Evolutionary conservation across 2,797 vertebrate genomes (phyloP), one percentile per base, ranked within the genome.

Genomic region (Numenius phaeopus): DNA sequence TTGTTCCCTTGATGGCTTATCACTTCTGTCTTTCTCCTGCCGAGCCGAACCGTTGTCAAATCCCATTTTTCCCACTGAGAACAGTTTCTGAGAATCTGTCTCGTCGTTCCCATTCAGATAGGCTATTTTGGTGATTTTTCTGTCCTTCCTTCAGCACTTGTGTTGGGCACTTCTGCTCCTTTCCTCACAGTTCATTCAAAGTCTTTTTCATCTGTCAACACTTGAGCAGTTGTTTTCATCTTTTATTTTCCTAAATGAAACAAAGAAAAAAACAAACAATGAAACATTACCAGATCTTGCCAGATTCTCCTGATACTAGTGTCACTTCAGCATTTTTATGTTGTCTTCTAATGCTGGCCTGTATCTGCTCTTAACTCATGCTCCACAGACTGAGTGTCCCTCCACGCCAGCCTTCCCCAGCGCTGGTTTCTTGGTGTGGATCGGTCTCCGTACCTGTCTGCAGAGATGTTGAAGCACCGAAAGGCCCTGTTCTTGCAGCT

Each of bases 391-490:
- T 42, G 50, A 32, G 30, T 19, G 34, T 42, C 29, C 34, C 2
- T 95, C 49, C 6, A 2, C 57, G 39, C 20, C 64, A 37, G 34
- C 54, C 64, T 52, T 47, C 24, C 19, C 42, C 19, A 9, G 4
- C 6, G 15, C 23, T 78, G 32, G 4, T 59, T 64, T 13, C 19
- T 81, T 40, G 1, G 3, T 42, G 7, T 40, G 7, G n/a, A 7
- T 67, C 2, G 1, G 2, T 34, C 29, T 13, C n/a, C 11, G 1
- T 59, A 5, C 11, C 1, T 0, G 1, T 4, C 27, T 59, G 30
- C 71, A 57, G 79, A 62, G 52, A 2, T 20, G 14, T 20, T 39
- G 42, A 37, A 71, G 39, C 85, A 40, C 23, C 34, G 26, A 61
- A 59, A n/a, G 20, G 19, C 14, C n/a, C 44, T 72, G 13, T 52